Conservation (phyloP, 2,888 invertebrate genomes). For the Eilema griseolum region DNA sequence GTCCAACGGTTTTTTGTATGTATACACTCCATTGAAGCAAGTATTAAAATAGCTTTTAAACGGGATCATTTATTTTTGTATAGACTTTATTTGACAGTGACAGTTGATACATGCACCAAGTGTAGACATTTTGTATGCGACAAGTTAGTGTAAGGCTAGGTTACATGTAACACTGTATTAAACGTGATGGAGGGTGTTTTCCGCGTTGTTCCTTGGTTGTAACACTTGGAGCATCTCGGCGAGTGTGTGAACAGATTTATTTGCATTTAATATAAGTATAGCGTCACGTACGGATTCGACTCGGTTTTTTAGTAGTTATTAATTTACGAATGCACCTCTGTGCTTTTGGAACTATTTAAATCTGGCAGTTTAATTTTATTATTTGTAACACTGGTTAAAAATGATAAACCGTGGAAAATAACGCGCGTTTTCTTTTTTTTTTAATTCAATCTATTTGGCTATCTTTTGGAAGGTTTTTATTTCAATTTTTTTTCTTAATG, state of each 20-base stretch:
- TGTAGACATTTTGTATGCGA: conserved; percentile 70
- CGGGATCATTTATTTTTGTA: conserved; percentile 79
- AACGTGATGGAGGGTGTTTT: conserved; percentile 63
- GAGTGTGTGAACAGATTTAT: conserved; percentile 44
- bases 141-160: conserved; percentile 64
- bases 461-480: neutral
- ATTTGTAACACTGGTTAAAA: neutral
- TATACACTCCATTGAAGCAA: conserved; percentile 67
- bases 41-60: conserved; percentile 69
- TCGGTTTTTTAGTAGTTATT: conserved; percentile 22
- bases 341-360: neutral
- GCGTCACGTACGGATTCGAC: conserved; percentile 20
- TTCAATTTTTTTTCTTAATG: neutral
- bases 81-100: conserved; percentile 61
- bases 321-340: neutral
- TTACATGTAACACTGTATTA: conserved; percentile 52
- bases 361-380: neutral
- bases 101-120: conserved; percentile 67
- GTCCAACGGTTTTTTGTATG: conserved; percentile 41
- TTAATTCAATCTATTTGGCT: neutral
- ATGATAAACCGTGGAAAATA: neutral
- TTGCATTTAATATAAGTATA: conserved; percentile 40
- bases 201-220: conserved; percentile 31
- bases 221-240: conserved; percentile 26
- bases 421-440: neutral